Percentiles rank a stretch among this genome's conserved stretches.
Conservation (phyloP, 2,888 invertebrate species). For the Erpobdella octoculata region DNA sequence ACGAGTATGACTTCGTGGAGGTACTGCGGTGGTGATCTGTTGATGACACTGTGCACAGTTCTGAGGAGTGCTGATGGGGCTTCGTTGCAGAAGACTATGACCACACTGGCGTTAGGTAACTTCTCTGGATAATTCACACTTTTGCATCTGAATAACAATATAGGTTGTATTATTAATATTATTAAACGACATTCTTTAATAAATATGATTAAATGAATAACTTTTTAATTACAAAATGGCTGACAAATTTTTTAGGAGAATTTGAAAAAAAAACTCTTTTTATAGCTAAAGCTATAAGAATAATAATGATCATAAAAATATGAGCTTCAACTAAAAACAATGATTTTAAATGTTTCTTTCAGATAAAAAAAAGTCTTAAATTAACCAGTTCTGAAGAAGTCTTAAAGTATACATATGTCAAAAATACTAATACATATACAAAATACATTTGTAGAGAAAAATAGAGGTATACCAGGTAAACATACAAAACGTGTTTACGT, state of each 20-base stretch:
- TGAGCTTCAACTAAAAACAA: background rate
- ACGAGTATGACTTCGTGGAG: slow-evolving; percentile 85
- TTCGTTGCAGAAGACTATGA: slow-evolving; percentile 78
- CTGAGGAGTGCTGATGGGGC: slow-evolving; percentile 75
- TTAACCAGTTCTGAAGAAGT: too few relatives aligned
- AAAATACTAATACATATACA: too few relatives aligned
- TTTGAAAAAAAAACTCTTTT: background rate
- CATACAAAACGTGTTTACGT: slow-evolving; percentile 38
- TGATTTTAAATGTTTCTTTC: background rate
- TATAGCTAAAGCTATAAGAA: background rate
- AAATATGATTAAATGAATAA: background rate
- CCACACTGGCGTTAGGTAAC: slow-evolving; percentile 64
- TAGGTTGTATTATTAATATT: slow-evolving; percentile 24
- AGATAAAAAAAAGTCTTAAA: too few relatives aligned
- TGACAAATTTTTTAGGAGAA: too few relatives aligned
- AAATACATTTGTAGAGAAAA: too few relatives aligned
- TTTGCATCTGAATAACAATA: slow-evolving; percentile 55
- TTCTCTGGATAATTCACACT: slow-evolving; percentile 61
- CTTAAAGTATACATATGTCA: too few relatives aligned
- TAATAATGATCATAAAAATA: background rate
- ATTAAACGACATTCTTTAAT: background rate
- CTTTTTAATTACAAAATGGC: background rate
- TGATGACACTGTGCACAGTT: slow-evolving; percentile 72
- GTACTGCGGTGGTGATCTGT: slow-evolving; percentile 61
- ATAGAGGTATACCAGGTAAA: too few relatives aligned